Base-by-base conservation (phyloP, 2,797 vertebrate genomes). In the Pipistrellus pygmaeus region DNA sequence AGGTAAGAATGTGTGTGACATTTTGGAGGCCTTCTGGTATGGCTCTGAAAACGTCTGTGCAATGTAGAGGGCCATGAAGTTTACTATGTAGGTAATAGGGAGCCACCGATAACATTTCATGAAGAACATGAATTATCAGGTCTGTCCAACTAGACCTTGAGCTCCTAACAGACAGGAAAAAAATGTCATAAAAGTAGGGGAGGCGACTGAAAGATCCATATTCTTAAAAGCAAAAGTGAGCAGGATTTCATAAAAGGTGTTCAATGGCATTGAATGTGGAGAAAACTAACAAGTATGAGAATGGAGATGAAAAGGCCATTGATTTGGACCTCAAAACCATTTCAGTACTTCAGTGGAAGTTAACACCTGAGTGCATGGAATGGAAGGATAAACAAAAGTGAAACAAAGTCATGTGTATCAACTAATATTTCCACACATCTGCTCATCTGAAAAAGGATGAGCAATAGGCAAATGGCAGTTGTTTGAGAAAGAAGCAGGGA, bases 1-100 rank as follows among this genome's bases (percentile, higher is more conserved):
- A 83, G 18, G 46, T 57, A 88, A 21, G 60, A 57, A 60, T 51
- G 32, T 62, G 8, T 18, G 5, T 55, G 64, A 38, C 69, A 90
- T 93, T 96, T 94, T 27, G 17, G 69, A 85, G 44, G 53, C 21
- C 62, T 90, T 71, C 76, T 87, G 14, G 53, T 85, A 38, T 66
- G 55, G 32, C 64, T 82, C 30, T 84, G 83, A 23, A 66, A 96
- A 92, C 92, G 15, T 38, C 8, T 41, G n/a, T 41, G 14, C 17
- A 23, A 84, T 38, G 3, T n/a, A 30, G 53, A 44, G 38, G 23
- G 18, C 20, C 8, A 62, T 25, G 21, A 66, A 14, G 8, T 48
- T 90, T 41, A 76, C 35, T 55, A 57, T n/a, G 23, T 4, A 80
- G 23, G 68, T 21, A 90, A 12, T 23, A 0, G 6, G 18, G 23